Evolutionary conservation across 2,888 invertebrate species (phyloP).

Genomic region (Chymomyza procnemis): DNA sequence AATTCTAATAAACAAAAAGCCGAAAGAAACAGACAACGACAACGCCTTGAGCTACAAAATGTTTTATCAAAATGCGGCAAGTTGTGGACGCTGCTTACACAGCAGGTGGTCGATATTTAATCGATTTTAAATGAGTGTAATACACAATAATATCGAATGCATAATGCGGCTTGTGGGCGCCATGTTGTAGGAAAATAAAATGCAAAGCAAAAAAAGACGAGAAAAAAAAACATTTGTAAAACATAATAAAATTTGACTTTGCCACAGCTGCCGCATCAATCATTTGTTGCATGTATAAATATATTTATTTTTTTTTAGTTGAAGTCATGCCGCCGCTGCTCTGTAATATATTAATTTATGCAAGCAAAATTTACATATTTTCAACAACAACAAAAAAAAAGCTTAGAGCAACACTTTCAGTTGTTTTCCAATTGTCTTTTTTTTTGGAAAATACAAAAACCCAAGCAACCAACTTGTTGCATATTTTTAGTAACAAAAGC

Average conservation of each 20-base stretch:
- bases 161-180: background rate
- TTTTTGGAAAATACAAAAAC: no score
- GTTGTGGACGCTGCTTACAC: constrained; percentile 18
- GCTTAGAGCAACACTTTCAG: background rate
- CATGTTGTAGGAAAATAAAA: no score
- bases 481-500: background rate
- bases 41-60: constrained; percentile 46
- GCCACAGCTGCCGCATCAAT: constrained; percentile 7
- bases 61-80: background rate
- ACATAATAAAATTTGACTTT: background rate
- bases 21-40: constrained; percentile 12
- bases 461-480: no score
- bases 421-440: background rate
- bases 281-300: background rate
- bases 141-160: constrained; percentile 16
- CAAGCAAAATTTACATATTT: constrained; percentile 12
- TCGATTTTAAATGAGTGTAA: constrained; percentile 65
- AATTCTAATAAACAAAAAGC: constrained; percentile 54
- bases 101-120: constrained; percentile 68
- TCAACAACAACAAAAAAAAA: no score
- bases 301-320: background rate
- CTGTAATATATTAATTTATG: constrained; percentile 59
- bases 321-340: constrained; percentile 8
- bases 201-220: no score
- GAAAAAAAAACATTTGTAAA: background rate